Conservation (phyloP, 2,888 invertebrate genomes). For the Clivina fossor region DNA sequence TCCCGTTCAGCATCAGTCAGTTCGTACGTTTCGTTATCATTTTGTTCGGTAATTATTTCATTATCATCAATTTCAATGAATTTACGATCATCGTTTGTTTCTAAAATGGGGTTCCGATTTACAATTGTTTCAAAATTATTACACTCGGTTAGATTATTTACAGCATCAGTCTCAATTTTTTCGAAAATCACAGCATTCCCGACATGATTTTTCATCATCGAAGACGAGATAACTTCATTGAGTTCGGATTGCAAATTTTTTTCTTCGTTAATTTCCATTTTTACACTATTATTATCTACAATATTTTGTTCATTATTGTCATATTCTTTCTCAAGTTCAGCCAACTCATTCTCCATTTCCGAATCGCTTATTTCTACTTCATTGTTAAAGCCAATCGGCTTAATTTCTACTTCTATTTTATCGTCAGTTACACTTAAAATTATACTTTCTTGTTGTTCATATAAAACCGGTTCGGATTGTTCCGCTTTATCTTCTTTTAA, state of each 20-base stretch:
- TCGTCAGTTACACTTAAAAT: constrained; percentile 19
- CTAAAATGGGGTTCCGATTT: too few relatives aligned
- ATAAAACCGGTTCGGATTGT: constrained; percentile 2
- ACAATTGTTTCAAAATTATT: constrained; percentile 5
- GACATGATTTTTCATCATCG: background rate
- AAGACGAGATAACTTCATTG: constrained; percentile 2
- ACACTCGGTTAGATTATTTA: background rate
- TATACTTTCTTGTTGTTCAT: constrained; percentile 9
- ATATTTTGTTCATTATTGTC: constrained; percentile 35
- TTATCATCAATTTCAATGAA: too few relatives aligned
- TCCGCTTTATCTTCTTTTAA: constrained; percentile 22
- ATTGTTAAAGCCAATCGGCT: constrained; percentile 46
- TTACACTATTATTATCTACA: background rate
- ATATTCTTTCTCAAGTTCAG: constrained; percentile 48
- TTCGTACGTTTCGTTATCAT: background rate
- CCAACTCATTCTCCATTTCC: constrained; percentile 49
- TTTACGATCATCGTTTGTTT: too few relatives aligned
- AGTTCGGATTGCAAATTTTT: constrained; percentile 18
- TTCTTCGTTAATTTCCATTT: background rate
- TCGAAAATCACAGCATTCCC: background rate
- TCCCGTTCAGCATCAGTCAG: background rate
- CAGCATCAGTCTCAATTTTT: constrained; percentile 10
- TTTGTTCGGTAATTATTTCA: too few relatives aligned
- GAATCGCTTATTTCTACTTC: constrained; percentile 49
- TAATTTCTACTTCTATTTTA: constrained; percentile 13